phyloP scores from a whole-genome alignment of 2,888 invertebrate genomes.

The Agrochola macilenta region DNA sequence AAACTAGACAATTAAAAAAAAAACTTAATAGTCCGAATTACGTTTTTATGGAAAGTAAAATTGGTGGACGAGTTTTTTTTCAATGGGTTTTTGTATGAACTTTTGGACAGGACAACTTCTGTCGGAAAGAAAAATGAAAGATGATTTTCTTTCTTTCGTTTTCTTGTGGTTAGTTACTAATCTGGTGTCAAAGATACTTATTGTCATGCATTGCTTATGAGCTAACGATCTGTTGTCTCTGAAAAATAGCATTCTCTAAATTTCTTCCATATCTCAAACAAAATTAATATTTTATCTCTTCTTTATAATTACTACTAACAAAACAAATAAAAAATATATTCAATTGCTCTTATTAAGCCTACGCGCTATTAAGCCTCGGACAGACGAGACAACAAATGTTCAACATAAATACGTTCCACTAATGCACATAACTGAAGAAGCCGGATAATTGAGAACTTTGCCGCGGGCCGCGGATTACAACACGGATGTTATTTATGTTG shows the following conservation, averaged over 20 bases:
- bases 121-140: background rate
- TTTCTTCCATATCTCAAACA: conserved; percentile 14
- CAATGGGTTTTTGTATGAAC: background rate
- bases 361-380: conserved; percentile 52
- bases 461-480: conserved; percentile 61
- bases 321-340: conserved; percentile 62
- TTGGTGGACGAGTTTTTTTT: background rate
- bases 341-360: conserved; percentile 62
- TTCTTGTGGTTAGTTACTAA: no score
- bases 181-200: background rate
- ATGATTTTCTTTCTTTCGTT: background rate
- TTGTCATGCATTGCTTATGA: background rate
- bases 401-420: conserved; percentile 67
- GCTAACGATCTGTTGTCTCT: background rate
- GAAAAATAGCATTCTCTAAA: background rate
- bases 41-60: background rate
- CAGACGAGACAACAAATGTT: conserved; percentile 59
- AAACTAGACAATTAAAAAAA: no score
- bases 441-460: conserved; percentile 67
- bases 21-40: background rate
- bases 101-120: background rate
- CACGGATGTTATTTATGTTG: conserved; percentile 58
- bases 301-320: conserved; percentile 44
- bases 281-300: conserved; percentile 30
- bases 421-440: conserved; percentile 71